phyloP scores from a whole-genome alignment of 1,140 invertebrate species.

The Agrilus planipennis region DNA sequence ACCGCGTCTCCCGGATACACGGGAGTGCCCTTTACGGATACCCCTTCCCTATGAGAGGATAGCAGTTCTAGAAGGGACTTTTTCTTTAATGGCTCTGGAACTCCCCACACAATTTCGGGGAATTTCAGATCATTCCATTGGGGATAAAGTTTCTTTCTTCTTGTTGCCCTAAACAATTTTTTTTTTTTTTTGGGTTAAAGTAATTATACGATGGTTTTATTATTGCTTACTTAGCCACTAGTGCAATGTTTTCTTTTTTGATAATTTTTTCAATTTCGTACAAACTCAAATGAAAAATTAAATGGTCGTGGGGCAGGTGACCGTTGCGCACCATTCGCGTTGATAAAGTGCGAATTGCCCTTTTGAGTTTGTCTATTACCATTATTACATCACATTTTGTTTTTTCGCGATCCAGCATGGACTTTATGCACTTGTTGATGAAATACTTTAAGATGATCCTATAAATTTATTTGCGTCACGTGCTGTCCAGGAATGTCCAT shows the following conservation, averaged over 20 bases:
- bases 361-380: constrained; percentile 45
- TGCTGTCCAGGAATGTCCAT: background rate
- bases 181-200: constrained; percentile 4
- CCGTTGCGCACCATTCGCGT: constrained; percentile 46
- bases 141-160: constrained; percentile 44
- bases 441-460: constrained; percentile 40
- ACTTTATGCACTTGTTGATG: constrained; percentile 44
- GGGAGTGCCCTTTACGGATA: constrained; percentile 48
- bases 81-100: constrained; percentile 36
- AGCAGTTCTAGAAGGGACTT: constrained; percentile 2
- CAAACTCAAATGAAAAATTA: constrained; percentile 59
- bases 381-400: constrained; percentile 53
- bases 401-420: constrained; percentile 50
- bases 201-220: no score
- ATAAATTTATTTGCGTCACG: constrained; percentile 13
- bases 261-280: constrained; percentile 51
- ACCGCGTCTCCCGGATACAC: constrained; percentile 54
- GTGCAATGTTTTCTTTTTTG: constrained; percentile 38
- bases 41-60: constrained; percentile 14
- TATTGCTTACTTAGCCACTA: constrained; percentile 50
- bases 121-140: constrained; percentile 48
- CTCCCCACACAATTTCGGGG: constrained; percentile 49
- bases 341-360: constrained; percentile 46
- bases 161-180: constrained; percentile 44
- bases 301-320: constrained; percentile 47